phyloP scores from a whole-genome alignment of 2,113 vertebrate genomes.

The Nerophis lumbriciformis region DNA sequence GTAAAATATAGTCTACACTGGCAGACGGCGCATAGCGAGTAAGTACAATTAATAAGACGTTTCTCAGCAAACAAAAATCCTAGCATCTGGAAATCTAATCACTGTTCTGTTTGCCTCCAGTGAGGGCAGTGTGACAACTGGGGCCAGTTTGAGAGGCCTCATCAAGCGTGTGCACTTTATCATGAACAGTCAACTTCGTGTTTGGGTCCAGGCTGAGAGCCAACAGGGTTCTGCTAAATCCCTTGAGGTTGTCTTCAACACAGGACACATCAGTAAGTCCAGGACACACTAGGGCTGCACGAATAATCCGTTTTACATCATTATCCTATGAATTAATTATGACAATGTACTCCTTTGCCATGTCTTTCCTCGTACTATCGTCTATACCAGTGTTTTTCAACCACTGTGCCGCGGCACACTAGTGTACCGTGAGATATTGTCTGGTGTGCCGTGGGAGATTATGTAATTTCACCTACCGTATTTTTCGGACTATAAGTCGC shows the following conservation, averaged over 20 bases:
- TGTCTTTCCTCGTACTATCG: too few species aligned
- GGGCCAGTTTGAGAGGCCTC: not conserved
- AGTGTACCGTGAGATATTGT: too few species aligned
- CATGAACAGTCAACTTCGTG: conserved; percentile 18
- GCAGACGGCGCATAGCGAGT: conserved; percentile 23
- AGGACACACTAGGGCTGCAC: too few species aligned
- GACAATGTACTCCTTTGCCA: too few species aligned
- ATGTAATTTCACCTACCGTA: not conserved
- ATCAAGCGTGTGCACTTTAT: conserved; percentile 23
- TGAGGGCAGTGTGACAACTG: not conserved
- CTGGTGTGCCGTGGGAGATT: not conserved
- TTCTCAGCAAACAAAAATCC: not conserved
- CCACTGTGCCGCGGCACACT: too few species aligned
- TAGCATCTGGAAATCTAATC: too few species aligned
- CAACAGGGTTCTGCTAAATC: conserved; percentile 36
- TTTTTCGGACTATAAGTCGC: too few species aligned
- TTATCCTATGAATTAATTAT: too few species aligned
- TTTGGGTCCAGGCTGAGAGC: conserved; percentile 56
- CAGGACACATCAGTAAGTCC: conserved; percentile 51
- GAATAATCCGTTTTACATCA: too few species aligned
- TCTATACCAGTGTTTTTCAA: too few species aligned
- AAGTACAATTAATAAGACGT: conserved; percentile 10
- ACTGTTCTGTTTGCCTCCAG: conserved; percentile 15
- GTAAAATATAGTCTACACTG: conserved; percentile 59
- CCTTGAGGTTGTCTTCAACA: conserved; percentile 12